Evolutionary conservation across 2,797 vertebrate species (phyloP).

Genomic region (Bothrops alternatus): DNA sequence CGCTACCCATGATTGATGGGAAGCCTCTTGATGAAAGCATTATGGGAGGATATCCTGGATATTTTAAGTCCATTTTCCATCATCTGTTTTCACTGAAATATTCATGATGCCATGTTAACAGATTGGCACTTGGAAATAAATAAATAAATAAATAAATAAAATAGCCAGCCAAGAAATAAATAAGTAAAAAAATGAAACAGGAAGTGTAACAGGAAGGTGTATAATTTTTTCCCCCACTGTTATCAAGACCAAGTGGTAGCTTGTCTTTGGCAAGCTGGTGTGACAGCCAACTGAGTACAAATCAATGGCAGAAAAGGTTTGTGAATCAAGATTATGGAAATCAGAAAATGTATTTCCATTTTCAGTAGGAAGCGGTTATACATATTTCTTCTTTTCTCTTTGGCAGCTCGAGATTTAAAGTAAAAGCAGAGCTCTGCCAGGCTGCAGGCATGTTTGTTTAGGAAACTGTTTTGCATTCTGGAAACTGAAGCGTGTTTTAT

Average conservation of each 20-base stretch:
- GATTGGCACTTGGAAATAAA: slow-evolving; percentile 52
- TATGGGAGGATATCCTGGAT: slow-evolving; percentile 53
- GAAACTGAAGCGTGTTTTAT: not conserved
- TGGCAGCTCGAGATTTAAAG: slow-evolving; percentile 1
- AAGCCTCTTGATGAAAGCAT: slow-evolving; percentile 60
- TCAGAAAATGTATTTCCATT: slow-evolving; percentile 1
- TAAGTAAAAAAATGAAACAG: not conserved
- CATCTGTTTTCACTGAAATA: slow-evolving; percentile 69
- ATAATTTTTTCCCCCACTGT: slow-evolving; percentile 39
- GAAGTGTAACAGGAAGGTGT: slow-evolving; percentile 46
- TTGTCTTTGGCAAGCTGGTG: slow-evolving; percentile 62
- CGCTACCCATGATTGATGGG: slow-evolving; percentile 63
- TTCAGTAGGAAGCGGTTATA: slow-evolving; percentile 8
- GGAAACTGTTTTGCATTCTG: not conserved
- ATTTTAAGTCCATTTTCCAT: slow-evolving; percentile 64
- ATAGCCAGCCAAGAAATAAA: not conserved
- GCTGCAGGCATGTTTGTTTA: not conserved
- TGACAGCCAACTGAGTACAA: slow-evolving; percentile 63
- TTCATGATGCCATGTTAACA: slow-evolving; percentile 65
- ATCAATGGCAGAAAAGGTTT: slow-evolving; percentile 42
- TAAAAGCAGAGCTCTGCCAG: not conserved
- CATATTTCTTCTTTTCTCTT: not conserved
- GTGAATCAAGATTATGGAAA: slow-evolving; percentile 18
- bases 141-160: slow-evolving; percentile 38
- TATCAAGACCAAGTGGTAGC: slow-evolving; percentile 40